Evolutionary conservation across 2,888 invertebrate genomes (phyloP), one percentile per base, ranked within the genome.

Genomic region (Prenolepis imparis): DNA sequence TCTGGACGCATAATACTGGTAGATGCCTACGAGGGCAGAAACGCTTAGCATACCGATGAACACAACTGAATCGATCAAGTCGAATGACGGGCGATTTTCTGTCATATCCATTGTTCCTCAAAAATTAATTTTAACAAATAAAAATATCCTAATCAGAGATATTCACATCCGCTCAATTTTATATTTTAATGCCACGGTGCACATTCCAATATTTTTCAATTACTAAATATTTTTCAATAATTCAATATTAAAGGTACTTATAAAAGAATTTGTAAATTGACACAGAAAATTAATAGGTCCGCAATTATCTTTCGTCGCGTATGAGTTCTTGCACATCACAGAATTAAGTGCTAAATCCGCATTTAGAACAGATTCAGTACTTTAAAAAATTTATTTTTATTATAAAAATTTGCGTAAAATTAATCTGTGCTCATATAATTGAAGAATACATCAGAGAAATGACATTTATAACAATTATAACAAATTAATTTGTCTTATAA

Each of bases 1-100:
- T 86, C 95, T 95, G 0, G 97, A 96, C 92, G 96, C 97, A 94
- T 96, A 97, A 4, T 96, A 97, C 90, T 97, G 97, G 94, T 97
- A 97, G 44, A 97, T 95, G 0, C 97, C 97, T 88, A 97, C 96
- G 72, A 96, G 90, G 0, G 97, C 96, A 0, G 97, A 97, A 3
- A 96, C 89, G 36, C 96, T 94, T 85, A 97, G 94, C 97, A 97
- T 96, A 9, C 95, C 94, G 5, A 96, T 96, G 90, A 97, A 97
- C 66, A 97, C 97, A 55, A 96, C 91, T 91, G 96, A 97, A 94
- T 97, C 97, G 88, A 97, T 94, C 93, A 95, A 94, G 90, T 96
- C 96, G 93, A 97, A 97, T 36, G 86, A 75, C 32, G 61, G 73
- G 4, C 78, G 78, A 8, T 32, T 70, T 44, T 80, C 44, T n/a